Conservation (phyloP, 2,888 invertebrate species). For the Amiota communis region DNA sequence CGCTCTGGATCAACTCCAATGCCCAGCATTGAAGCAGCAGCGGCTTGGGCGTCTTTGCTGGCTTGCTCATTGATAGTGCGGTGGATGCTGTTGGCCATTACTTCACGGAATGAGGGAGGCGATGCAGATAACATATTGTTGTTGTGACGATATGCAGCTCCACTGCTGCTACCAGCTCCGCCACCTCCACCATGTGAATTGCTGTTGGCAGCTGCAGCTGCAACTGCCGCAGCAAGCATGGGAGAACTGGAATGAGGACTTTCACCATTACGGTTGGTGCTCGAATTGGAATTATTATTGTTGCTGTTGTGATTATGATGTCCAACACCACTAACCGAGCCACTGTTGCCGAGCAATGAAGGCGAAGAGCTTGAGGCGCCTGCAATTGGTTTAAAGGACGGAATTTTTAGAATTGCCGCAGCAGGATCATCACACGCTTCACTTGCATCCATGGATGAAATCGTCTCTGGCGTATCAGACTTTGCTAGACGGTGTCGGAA, state of each 20-base stretch:
- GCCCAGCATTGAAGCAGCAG: constrained; percentile 54
- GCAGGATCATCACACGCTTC: constrained; percentile 76
- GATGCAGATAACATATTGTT: constrained; percentile 74
- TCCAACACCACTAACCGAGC: constrained; percentile 54
- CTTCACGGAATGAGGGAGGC: constrained; percentile 84
- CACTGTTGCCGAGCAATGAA: constrained; percentile 43
- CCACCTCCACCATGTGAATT: constrained; percentile 44
- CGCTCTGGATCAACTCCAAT: constrained; percentile 69
- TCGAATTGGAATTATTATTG: constrained; percentile 55
- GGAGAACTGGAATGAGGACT: constrained; percentile 72
- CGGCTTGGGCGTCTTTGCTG: constrained; percentile 60
- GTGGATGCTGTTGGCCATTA: constrained; percentile 93
- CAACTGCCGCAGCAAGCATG: constrained; percentile 63
- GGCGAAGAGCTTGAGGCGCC: constrained; percentile 69
- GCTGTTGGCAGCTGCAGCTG: constrained; percentile 56
- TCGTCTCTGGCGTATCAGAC: constrained; percentile 74
- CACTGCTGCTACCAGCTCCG: constrained; percentile 66
- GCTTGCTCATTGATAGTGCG: constrained; percentile 78
- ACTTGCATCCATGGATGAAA: constrained; percentile 70
- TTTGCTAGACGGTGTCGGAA: constrained; percentile 69
- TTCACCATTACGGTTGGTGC: constrained; percentile 73
- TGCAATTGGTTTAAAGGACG: constrained; percentile 86
- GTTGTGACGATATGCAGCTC: constrained; percentile 61
- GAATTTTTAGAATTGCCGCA: constrained; percentile 91
- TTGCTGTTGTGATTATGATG: constrained; percentile 43